Conservation (phyloP, 1,140 invertebrate species). For the Drosophila gunungcola region DNA sequence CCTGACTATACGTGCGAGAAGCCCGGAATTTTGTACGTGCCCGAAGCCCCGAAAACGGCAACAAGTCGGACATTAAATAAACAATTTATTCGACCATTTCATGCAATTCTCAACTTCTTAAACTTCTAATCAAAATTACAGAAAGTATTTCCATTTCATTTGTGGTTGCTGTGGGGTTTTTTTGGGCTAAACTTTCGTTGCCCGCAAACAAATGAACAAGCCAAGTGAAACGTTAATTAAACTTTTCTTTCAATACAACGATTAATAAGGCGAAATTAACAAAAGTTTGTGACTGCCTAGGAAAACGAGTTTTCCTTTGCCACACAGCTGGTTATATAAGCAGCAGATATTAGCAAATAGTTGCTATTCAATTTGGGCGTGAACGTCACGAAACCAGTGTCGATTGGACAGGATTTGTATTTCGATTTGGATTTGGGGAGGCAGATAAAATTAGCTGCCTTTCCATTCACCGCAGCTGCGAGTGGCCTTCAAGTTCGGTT, state of each 20-base stretch:
- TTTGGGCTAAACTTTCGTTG: conserved; percentile 37
- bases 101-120: conserved; percentile 29
- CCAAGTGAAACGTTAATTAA: conserved; percentile 35
- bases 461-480: conserved; percentile 41
- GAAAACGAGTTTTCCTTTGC: conserved; percentile 25
- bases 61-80: conserved; percentile 51
- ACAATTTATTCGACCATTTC: conserved; percentile 52
- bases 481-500: conserved; percentile 20
- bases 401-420: conserved; percentile 12
- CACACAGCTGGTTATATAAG: conserved; percentile 22
- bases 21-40: conserved; percentile 30
- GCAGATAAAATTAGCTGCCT: conserved; percentile 34
- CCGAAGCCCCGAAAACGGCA: conserved; percentile 10
- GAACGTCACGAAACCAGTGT: conserved; percentile 36
- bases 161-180: conserved; percentile 14
- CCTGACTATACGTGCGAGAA: conserved; percentile 39
- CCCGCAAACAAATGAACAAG: conserved; percentile 12
- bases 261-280: conserved; percentile 29
- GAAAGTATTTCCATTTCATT: conserved; percentile 44
- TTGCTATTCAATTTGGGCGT: conserved; percentile 39
- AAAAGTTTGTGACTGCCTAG: not conserved
- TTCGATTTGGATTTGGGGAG: not conserved
- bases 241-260: conserved; percentile 36
- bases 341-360: conserved; percentile 14
- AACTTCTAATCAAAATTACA: conserved; percentile 49